Base-by-base conservation (phyloP, 2,113 vertebrate genomes). In the Vicugna pacos region DNA sequence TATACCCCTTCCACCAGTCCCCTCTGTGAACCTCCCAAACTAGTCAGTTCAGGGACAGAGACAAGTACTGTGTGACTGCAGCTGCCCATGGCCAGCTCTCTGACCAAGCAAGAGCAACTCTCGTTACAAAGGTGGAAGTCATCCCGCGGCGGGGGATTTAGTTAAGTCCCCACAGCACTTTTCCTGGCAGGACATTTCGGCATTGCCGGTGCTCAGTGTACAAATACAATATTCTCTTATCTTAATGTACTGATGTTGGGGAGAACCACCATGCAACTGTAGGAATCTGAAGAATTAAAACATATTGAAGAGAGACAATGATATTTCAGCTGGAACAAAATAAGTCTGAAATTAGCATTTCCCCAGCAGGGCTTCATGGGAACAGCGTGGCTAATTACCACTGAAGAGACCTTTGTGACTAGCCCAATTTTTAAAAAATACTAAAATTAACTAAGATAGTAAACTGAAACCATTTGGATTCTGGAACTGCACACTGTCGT, bases 321-420 rank as follows among this genome's bases (percentile, higher is more conserved):
- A 64, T 38, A 72, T 80, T 90, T 92, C 52, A 89, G 46, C 24
- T 50, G 48, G 60, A 56, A 80, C 95, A 38, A 94, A 72, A 1
- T 69, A 81, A 72, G 48, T 54, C 64, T 13, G 13, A 64, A 85
- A 73, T 86, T 46, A 79, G n/a, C n/a, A 38, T 82, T 92, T 89
- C 35, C 50, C 62, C 32, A 89, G 30, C 62, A 90, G 1, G 85
- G 77, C 50, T 91, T 62, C 58, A 35, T 48, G 12, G 73, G 24
- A 50, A 82, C 7, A 77, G 76, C 75, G 69, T 20, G 87, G n/a
- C 81, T 95, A 97, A 62, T 76, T 58, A 83, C 56, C 90, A 92
- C 0, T 24, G 19, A 88, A 93, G 26, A 92, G 60, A 69, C 26
- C 83, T 83, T 84, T 35, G 54, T 91, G 64, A 98, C 35, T 35